Evolutionary conservation across 2,888 invertebrate genomes (phyloP).

Genomic region (Caenorhabditis sp.): DNA sequence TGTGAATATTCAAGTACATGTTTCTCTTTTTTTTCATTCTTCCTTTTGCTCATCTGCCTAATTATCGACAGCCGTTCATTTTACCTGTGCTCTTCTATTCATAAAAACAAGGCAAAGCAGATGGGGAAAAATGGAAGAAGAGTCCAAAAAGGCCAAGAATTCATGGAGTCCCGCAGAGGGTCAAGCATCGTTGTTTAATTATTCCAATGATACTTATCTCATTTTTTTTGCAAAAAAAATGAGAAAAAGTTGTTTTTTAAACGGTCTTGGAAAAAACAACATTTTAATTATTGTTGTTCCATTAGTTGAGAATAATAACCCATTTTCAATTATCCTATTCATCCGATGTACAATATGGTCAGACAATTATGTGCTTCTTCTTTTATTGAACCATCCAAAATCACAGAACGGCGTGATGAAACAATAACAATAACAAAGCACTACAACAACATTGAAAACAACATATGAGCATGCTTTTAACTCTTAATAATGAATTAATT

Average conservation of each 20-base stretch:
- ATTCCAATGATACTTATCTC: background rate
- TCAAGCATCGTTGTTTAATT: background rate
- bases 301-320: background rate
- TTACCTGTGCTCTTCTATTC: constrained; percentile 37
- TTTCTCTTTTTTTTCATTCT: background rate
- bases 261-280: too few species aligned
- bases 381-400: background rate
- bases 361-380: background rate
- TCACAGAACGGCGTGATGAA: background rate
- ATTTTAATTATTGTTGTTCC: background rate
- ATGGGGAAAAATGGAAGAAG: background rate
- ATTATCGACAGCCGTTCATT: constrained; percentile 35
- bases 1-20: background rate
- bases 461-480: background rate
- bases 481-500: background rate
- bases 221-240: background rate
- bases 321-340: background rate
- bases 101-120: background rate
- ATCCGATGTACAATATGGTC: background rate
- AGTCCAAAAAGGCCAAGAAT: background rate
- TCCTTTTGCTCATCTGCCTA: constrained; percentile 22
- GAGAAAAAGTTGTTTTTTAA: too few species aligned
- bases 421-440: background rate
- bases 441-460: background rate
- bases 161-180: background rate